phyloP scores from a whole-genome alignment of 2,797 vertebrate species.

The Bradypodion pumilum region DNA sequence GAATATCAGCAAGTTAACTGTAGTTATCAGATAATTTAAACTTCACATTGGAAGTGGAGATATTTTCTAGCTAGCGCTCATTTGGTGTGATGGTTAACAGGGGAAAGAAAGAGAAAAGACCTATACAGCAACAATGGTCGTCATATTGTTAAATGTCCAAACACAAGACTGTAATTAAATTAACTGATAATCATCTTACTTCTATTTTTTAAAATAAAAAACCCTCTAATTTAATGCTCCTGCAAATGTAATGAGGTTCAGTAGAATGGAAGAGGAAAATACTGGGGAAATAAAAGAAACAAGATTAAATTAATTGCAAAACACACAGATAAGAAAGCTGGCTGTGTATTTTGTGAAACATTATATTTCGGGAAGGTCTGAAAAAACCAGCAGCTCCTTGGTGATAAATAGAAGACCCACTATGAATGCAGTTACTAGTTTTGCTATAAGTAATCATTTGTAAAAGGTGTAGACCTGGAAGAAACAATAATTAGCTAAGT shows the following conservation, averaged over 20 bases:
- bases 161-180: constrained; percentile 81
- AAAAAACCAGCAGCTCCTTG: constrained; percentile 52
- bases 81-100: constrained; percentile 7
- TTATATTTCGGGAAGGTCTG: constrained; percentile 57
- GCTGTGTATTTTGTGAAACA: constrained; percentile 53
- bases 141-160: constrained; percentile 74
- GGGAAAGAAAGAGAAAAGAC: constrained; percentile 16
- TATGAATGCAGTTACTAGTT: too few species aligned
- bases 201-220: constrained; percentile 74
- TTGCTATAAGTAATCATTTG: not conserved
- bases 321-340: constrained; percentile 77
- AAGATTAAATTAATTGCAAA: constrained; percentile 83
- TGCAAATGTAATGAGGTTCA: constrained; percentile 79
- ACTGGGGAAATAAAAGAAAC: constrained; percentile 80
- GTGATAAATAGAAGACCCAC: constrained; percentile 56
- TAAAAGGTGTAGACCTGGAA: too few species aligned
- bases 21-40: constrained; percentile 71
- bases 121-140: constrained; percentile 71
- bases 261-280: constrained; percentile 70
- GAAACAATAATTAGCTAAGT: not conserved
- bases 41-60: constrained; percentile 67
- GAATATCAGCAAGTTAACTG: constrained; percentile 54
- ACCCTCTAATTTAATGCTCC: constrained; percentile 77
- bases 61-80: constrained; percentile 61
- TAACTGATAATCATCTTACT: constrained; percentile 80